Conservation (phyloP, 2,797 vertebrate species). For the Eospalax fontanierii region DNA sequence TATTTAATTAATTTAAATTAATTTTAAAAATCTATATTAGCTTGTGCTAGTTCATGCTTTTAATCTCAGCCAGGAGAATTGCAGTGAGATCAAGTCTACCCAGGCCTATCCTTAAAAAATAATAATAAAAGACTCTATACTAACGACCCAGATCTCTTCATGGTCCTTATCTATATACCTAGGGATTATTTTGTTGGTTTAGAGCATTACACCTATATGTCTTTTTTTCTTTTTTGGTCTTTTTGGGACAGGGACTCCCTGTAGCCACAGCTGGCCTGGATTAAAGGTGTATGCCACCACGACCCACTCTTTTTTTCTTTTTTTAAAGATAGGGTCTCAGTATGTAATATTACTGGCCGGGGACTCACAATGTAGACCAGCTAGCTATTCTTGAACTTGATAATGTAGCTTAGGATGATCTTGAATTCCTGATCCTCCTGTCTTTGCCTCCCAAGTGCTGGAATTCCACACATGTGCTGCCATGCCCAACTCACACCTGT, state of each 20-base stretch:
- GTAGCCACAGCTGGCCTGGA: too few relatives aligned
- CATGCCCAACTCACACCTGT: too few relatives aligned
- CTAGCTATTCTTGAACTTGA: too few relatives aligned
- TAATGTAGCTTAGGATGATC: too few relatives aligned
- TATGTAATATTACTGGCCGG: background rate
- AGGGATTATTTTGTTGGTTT: background rate
- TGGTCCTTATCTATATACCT: background rate
- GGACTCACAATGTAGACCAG: background rate
- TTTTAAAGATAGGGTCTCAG: background rate
- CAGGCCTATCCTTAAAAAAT: background rate
- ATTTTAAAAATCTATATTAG: background rate
- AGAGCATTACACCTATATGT: background rate
- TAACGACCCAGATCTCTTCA: conserved; percentile 32
- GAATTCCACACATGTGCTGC: too few relatives aligned
- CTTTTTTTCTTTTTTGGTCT: background rate
- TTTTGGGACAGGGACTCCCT: background rate
- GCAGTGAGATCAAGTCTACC: background rate
- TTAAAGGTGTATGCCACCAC: too few relatives aligned
- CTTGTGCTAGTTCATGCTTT: background rate
- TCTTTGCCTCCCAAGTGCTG: too few relatives aligned
- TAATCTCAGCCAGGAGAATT: background rate
- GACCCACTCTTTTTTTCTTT: background rate
- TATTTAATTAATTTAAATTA: background rate
- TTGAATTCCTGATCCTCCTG: too few relatives aligned
- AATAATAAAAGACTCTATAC: background rate